These are phyloP conservation scores for Monopis laevigella DNA, from an alignment of 2,888 invertebrate genomes.

Conservation along the genomic window DNA sequence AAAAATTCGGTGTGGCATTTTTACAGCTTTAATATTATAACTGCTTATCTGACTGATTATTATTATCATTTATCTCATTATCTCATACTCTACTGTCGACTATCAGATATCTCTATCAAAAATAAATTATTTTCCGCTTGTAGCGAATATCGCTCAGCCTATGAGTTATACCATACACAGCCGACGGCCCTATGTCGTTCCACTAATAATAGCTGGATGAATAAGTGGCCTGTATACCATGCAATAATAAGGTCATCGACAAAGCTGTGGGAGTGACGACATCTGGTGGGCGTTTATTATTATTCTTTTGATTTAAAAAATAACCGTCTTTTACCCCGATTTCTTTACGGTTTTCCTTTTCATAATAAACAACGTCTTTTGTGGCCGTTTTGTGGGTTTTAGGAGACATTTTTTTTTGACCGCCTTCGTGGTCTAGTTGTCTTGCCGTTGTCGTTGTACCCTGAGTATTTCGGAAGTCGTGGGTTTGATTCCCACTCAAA, in stretches of 20 bases:
- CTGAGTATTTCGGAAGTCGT: no score
- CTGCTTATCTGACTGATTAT: no score
- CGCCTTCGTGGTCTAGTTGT: no score
- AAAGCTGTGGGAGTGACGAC: constrained; percentile 33
- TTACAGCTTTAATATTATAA: no score
- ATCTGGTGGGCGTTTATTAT: constrained; percentile 23
- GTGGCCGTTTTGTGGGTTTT: no score
- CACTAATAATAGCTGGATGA: constrained; percentile 12
- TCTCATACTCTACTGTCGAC: background rate
- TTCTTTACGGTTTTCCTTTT: background rate
- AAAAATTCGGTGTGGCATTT: no score
- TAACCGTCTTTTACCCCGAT: background rate
- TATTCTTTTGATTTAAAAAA: background rate
- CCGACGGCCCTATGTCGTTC: constrained; percentile 7
- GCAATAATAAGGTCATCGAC: constrained; percentile 15
- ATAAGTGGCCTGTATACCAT: constrained; percentile 11
- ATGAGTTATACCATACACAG: constrained; percentile 3
- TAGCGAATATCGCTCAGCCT: background rate
- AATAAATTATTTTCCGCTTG: background rate
- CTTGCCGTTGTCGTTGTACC: no score
- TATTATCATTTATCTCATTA: background rate
- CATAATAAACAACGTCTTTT: background rate
- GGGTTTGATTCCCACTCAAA: no score
- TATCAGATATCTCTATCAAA: background rate
- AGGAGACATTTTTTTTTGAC: no score